Evolutionary conservation across 2,888 invertebrate genomes (phyloP), one percentile per base, ranked within the genome.

Genomic region (Sinodicranocentrus sp.): DNA sequence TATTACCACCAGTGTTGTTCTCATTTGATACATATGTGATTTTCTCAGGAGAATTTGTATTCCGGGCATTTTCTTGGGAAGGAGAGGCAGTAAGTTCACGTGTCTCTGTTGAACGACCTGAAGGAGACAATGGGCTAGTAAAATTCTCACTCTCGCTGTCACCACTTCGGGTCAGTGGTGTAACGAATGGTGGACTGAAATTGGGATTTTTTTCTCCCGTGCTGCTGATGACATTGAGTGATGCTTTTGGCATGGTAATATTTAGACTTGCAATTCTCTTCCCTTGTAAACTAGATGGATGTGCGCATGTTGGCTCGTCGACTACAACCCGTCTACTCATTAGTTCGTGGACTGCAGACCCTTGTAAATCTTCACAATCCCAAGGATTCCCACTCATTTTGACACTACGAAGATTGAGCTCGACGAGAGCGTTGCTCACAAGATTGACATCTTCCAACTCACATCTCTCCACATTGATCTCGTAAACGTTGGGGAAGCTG

Each of bases 321-420:
- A 84, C 80, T 25, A 79, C 61, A 25, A 72, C 82, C 78, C 82
- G 59, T 68, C 85, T 84, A 39, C 89, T 88, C 23, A 89, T 87
- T 80, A 91, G 85, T 91, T 91, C 91, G 67, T 89, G 85, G 48
- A 91, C 88, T 33, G 89, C 85, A 1, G 86, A 86, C 82, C 82
- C 84, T 15, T 80, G 82, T 61, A 87, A 79, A 63, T 91, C 90
- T 63, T 92, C 93, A 90, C 96, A 96, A 89, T 94, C 93, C 91
- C 95, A 93, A 25, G 92, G 92, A 90, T 96, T 96, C 3, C 94
- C 94, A 77, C 93, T 92, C 78, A 96, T 90, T 88, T 94, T 92
- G 65, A 96, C 90, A 21, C 92, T 92, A 88, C 93, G 93, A 68
- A 96, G 90, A 86, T 94, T 93, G 72, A 96, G 92, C 86, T 92